phyloP scores from a whole-genome alignment of 2,888 invertebrate species.

The Mycogona germanica region DNA sequence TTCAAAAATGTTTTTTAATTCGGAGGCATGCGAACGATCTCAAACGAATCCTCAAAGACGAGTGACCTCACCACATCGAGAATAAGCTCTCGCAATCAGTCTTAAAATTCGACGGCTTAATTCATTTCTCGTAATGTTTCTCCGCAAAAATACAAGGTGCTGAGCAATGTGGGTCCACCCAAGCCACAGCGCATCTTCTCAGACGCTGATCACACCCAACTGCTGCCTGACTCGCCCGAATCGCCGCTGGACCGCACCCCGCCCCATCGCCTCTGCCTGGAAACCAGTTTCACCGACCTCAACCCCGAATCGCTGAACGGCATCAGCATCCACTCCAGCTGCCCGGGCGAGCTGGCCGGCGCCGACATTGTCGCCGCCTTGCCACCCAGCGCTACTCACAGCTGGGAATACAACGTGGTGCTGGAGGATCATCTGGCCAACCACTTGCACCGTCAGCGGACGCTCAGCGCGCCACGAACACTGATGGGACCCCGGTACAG shows the following conservation, averaged over 20 bases:
- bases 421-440: slow-evolving; percentile 26
- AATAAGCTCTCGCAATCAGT: no score
- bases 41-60: no score
- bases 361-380: slow-evolving; percentile 30
- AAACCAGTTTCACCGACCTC: slow-evolving; percentile 61
- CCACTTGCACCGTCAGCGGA: slow-evolving; percentile 17
- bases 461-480: slow-evolving; percentile 31
- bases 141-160: no score
- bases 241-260: slow-evolving; percentile 29
- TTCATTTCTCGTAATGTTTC: no score
- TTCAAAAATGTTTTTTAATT: not conserved
- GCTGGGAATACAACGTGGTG: slow-evolving; percentile 41
- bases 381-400: slow-evolving; percentile 22
- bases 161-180: slow-evolving; percentile 53
- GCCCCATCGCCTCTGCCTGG: slow-evolving; percentile 49
- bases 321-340: slow-evolving; percentile 11
- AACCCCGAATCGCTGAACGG: slow-evolving; percentile 22
- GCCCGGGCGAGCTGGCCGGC: slow-evolving; percentile 22
- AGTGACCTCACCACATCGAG: no score
- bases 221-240: slow-evolving; percentile 16
- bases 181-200: slow-evolving; percentile 50
- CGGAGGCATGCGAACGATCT: no score
- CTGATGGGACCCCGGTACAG: no score
- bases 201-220: slow-evolving; percentile 4
- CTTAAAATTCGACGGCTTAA: no score